Base-by-base conservation (phyloP, 2,888 invertebrate genomes). In the Callosobruchus maculatus region DNA sequence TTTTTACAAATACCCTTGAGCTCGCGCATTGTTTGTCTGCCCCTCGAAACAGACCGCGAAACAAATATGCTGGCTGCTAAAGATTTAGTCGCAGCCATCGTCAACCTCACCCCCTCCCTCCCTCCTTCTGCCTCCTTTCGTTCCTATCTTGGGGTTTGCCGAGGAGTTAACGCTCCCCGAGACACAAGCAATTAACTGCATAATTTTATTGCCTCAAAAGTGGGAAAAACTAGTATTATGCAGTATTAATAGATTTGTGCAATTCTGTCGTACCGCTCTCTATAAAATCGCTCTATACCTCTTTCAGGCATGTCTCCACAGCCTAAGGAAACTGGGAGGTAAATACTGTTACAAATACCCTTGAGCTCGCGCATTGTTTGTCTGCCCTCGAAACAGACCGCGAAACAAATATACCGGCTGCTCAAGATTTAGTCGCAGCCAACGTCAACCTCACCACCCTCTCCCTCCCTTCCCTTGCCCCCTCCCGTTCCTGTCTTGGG, bases 181-280 rank as follows among this genome's bases (percentile, higher is more conserved):
- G 86, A 85, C 86, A 84, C 83, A 84, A 84, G 86, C 86, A 87
- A 86, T 86, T 87, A 86, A 84, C 83, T 86, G 86, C 85, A 86
- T 86, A 86, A 87, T 87, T 87, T 87, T 86, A 87, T 85, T 82
- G 84, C 84, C 79, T 78, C 78, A 80, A 82, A 83, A 84, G 83
- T 82, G 81, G 83, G 81, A 81, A 84, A 84, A n/a, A n/a, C n/a
- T n/a, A n/a, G n/a, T n/a, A n/a, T n/a, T n/a, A n/a, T n/a, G n/a
- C n/a, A n/a, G n/a, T n/a, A n/a, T n/a, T n/a, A n/a, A n/a, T n/a
- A n/a, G n/a, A n/a, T n/a, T n/a, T n/a, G n/a, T n/a, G n/a, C n/a
- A n/a, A n/a, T n/a, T n/a, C n/a, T n/a, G n/a, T n/a, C n/a, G n/a
- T n/a, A n/a, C n/a, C n/a, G n/a, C n/a, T n/a, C n/a, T n/a, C n/a